Evolutionary conservation across 2,888 invertebrate species (phyloP).

Genomic region (Cheilosia pagana): DNA sequence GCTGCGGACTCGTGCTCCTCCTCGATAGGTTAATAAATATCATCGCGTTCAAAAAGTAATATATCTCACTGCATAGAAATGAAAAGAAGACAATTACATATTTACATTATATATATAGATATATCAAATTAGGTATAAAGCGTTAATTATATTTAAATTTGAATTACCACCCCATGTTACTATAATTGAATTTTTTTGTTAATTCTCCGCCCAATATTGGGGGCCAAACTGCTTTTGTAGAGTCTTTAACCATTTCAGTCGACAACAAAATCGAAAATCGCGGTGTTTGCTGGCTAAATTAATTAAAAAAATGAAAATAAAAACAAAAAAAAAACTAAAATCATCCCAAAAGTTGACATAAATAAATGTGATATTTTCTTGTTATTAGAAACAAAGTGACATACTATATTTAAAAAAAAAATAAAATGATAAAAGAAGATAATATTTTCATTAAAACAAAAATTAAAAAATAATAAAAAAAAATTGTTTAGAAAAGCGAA

Average conservation of each 20-base stretch:
- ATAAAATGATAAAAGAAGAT: conserved; percentile 38
- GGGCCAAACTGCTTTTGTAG: conserved; percentile 38
- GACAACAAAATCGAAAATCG: conserved; percentile 6
- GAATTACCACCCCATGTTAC: not conserved
- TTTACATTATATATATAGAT: too few relatives aligned
- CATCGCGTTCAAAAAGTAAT: too few relatives aligned
- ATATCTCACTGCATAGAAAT: too few relatives aligned
- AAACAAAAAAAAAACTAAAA: conserved; percentile 28
- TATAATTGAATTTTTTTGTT: conserved; percentile 12
- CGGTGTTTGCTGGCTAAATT: conserved; percentile 29
- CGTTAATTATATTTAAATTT: too few relatives aligned
- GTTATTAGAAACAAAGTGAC: conserved; percentile 67
- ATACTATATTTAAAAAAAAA: conserved; percentile 56
- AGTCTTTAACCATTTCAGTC: not conserved
- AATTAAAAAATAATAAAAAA: conserved; percentile 5
- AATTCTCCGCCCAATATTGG: not conserved
- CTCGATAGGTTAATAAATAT: too few relatives aligned
- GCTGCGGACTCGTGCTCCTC: too few relatives aligned
- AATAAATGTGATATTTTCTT: conserved; percentile 73
- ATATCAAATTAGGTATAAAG: not conserved
- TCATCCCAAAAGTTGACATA: conserved; percentile 68
- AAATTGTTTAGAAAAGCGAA: conserved; percentile 6
- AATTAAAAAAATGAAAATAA: not conserved
- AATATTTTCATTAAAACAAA: conserved; percentile 55
- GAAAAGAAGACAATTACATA: too few relatives aligned